Evolutionary conservation across 2,888 invertebrate species (phyloP), one percentile per base, ranked within the genome.

Genomic region (Eristalinus sepulchralis): DNA sequence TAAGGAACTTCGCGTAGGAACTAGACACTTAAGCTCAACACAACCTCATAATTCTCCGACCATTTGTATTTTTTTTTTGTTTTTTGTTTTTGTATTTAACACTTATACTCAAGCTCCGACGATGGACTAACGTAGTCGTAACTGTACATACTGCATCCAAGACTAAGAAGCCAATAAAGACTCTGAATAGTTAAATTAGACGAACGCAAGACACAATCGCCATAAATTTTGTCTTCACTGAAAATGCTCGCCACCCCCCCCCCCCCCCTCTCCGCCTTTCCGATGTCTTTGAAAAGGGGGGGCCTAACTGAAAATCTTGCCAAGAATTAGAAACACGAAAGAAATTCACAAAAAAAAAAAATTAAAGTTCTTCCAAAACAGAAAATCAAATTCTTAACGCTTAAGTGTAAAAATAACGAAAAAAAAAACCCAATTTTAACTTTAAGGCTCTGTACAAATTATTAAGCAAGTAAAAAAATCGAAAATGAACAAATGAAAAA

Each of bases 81-180:
- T 72, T 72, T 67, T 24, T n/a, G n/a, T n/a, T n/a, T n/a, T n/a
- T n/a, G n/a, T 27, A 59, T 66, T 78, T 75, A 75, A 78, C 47
- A 62, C 73, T 66, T 83, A 83, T 77, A 72, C 77, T 85, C 83
- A 83, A 22, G 57, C 55, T n/a, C 60, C 22, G 22, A 57, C 22
- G 22, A 24, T 57, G 57, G 47, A 47, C n/a, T 57, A 24, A 24
- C 57, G 57, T 57, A 78, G 78, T 86, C 82, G 78, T 73, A 70
- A 78, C 17, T 86, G 86, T 86, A 86, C 31, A 86, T 88, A 88
- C 87, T 88, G 88, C 83, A 88, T 88, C 83, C 87, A 91, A 90
- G 90, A 91, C 89, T 91, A 92, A 91, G 90, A 92, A 92, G 92
- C 92, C 92, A 92, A 92, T 89, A 92, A 91, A 92, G 92, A 92